Evolutionary conservation across 2,113 vertebrate genomes (phyloP), one percentile per base, ranked within the genome.

Genomic region (Scomber japonicus): DNA sequence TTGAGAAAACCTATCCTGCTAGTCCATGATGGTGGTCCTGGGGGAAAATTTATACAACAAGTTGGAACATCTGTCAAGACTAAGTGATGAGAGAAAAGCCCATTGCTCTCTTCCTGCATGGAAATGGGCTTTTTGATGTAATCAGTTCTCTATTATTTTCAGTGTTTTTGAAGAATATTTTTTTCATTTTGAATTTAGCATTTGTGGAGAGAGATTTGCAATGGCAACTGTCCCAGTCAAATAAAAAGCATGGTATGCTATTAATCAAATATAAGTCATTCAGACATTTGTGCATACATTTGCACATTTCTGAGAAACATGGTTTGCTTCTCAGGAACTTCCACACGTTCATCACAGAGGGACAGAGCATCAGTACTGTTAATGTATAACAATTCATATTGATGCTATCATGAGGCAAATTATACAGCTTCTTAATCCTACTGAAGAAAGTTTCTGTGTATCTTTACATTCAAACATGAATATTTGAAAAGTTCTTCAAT

Each of bases 401-500:
- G 14, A 70, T 31, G 4, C 51, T 10, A 19, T 53, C 49, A 17
- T 31, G 3, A 48, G 3, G 45, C 16, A 44, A n/a, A 19, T 51
- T 53, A 60, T 12, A 31, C 5, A 16, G 31, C 27, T 17, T n/a
- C 24, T 7, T 54, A 56, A 16, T 53, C 17, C 60, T 9, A 2
- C 0, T 48, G 40, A 50, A 21, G 14, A 16, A 19, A 51, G 46
- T 57, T 75, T 67, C 14, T 61, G 3, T 46, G 53, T 55, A 71
- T 44, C 4, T 49, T n/a, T 51, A 53, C 8, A 75, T 71, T 71
- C 13, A 15, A 57, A 57, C 24, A 56, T 76, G 61, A 81, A 67
- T 71, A 74, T 72, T 77, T 82, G n/a, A 69, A 54, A 68, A 11
- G 27, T 71, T 80, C 19, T 7, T 66, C 1, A 1, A 59, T 79